Conservation (phyloP, 2,797 vertebrate species). For the Phrynocephalus guinanensis region DNA sequence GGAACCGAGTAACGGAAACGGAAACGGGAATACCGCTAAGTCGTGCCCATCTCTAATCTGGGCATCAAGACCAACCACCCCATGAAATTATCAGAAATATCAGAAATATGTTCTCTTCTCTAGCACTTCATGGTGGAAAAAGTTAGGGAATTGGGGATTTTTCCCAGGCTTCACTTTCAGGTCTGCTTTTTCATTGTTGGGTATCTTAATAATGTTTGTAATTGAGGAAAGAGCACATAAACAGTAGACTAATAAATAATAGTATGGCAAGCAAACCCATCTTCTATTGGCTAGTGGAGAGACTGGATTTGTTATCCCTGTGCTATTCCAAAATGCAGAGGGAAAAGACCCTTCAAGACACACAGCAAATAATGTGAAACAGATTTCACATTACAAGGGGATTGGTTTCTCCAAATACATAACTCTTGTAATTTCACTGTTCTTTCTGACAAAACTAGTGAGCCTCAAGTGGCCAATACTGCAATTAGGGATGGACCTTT, state of each 20-base stretch:
- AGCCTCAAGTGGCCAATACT: not conserved
- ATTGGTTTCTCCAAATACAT: not conserved
- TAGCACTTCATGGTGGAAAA: not conserved
- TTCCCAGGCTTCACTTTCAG: constrained; percentile 36
- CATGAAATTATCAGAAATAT: accelerated
- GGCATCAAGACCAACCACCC: not conserved
- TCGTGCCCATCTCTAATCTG: no score
- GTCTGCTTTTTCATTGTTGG: not conserved
- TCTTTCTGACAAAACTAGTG: not conserved
- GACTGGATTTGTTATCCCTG: not conserved
- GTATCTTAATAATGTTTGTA: accelerated
- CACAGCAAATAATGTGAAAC: not conserved
- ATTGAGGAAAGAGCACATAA: not conserved
- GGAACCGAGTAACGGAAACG: no score
- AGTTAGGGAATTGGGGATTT: not conserved
- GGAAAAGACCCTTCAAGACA: not conserved
- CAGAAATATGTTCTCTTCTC: not conserved
- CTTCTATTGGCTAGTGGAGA: not conserved
- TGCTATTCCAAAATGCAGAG: not conserved
- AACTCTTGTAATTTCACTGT: not conserved
- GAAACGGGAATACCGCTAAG: no score
- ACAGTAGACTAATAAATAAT: not conserved
- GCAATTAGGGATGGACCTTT: not conserved
- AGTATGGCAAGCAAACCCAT: not conserved
- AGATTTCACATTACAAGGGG: not conserved